A percentile compares a stretch with the other conserved stretches of the same genome.
Evolutionary conservation across 2,797 vertebrate genomes (phyloP).

Genomic region (Macropus fuliginosus): DNA sequence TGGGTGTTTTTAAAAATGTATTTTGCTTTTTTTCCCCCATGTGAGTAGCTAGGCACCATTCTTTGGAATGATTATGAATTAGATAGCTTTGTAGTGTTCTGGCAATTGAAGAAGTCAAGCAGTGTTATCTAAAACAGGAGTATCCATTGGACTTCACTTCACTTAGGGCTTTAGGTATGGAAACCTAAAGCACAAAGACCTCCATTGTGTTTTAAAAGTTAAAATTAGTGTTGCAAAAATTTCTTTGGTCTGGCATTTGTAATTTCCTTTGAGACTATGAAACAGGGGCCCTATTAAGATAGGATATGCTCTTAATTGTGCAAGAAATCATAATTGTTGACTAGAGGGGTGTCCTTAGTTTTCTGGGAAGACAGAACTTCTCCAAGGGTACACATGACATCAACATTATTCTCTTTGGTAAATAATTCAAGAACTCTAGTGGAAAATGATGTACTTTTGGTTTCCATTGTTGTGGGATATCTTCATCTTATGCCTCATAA

Average conservation of each 20-base stretch:
- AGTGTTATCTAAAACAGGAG: not conserved
- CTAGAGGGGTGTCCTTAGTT: not conserved
- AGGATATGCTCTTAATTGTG: not conserved
- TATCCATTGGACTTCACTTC: not conserved
- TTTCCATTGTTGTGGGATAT: not conserved
- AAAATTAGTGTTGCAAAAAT: not conserved
- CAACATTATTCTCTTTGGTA: not conserved
- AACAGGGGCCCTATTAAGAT: not conserved
- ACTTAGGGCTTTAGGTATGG: not conserved
- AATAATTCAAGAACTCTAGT: not conserved
- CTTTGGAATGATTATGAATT: not conserved
- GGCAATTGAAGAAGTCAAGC: not conserved
- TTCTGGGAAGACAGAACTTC: not conserved
- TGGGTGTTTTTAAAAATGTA: not conserved
- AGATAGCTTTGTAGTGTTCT: not conserved
- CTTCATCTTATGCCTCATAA: not conserved
- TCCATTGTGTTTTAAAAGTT: not conserved
- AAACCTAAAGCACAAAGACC: not conserved
- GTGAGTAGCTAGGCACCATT: not conserved
- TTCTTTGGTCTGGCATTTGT: not conserved
- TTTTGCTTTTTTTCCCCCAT: not conserved
- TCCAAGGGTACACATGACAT: not conserved
- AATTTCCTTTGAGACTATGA: not conserved
- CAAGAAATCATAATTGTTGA: not conserved
- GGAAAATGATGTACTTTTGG: not conserved